Conservation (phyloP, 1,140 invertebrate genomes). For the Neodiprion lecontei region DNA sequence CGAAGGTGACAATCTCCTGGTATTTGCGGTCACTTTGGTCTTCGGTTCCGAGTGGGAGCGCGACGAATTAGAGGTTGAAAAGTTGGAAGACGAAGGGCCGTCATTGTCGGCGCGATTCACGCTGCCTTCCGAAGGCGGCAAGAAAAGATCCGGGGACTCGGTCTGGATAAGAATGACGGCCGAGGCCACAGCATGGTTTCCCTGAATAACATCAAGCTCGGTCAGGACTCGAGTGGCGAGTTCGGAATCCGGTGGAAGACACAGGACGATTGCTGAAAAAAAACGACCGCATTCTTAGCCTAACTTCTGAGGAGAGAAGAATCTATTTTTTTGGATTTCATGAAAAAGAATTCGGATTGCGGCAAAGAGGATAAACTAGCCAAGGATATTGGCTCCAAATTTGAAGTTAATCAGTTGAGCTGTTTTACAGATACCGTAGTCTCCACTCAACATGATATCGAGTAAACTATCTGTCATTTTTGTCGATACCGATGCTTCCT, state of each 20-base stretch:
- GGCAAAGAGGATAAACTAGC: too few species aligned
- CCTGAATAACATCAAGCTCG: constrained; percentile 51
- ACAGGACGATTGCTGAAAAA: constrained; percentile 53
- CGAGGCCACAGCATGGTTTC: constrained; percentile 41
- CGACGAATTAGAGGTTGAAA: constrained; percentile 36
- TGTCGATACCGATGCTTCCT: too few species aligned
- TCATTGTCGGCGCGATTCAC: constrained; percentile 13
- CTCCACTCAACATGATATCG: too few species aligned
- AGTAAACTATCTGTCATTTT: too few species aligned
- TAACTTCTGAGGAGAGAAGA: too few species aligned
- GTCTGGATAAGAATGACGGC: constrained; percentile 52
- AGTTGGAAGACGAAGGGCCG: constrained; percentile 43
- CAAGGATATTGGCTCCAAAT: too few species aligned
- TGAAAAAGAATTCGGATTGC: too few species aligned
- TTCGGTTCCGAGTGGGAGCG: constrained; percentile 22
- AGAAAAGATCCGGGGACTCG: constrained; percentile 47
- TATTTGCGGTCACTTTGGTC: constrained; percentile 4
- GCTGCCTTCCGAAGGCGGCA: constrained; percentile 28
- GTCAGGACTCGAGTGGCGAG: constrained; percentile 47
- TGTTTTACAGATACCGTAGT: too few species aligned
- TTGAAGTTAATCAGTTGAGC: too few species aligned
- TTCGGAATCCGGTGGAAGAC: constrained; percentile 54
- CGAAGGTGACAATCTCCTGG: constrained; percentile 36
- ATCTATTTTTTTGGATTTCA: too few species aligned
- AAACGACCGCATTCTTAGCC: not conserved